Base-by-base conservation (phyloP, 2,113 vertebrate species). In the Ondatra zibethicus region DNA sequence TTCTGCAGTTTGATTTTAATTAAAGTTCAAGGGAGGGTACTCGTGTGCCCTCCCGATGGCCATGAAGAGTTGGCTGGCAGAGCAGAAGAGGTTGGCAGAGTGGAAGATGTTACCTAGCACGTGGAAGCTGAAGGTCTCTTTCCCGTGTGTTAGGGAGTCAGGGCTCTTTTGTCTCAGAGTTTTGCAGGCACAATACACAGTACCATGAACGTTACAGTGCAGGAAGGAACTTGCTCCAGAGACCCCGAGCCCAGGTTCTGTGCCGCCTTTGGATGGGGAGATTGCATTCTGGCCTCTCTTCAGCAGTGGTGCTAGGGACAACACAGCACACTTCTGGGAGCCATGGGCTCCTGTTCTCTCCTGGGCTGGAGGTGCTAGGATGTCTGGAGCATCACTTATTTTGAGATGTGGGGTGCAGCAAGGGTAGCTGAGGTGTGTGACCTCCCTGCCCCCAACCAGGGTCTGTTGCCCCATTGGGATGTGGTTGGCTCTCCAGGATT, bases 211-310 rank as follows among this genome's bases (percentile, higher is more conserved):
- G 3, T 12, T 11, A 23, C 2, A 1, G 1, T 31, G 11, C 0
- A 0, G 4, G 39, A 58, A 5, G 12, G 39, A 27, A 25, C 0
- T 0, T 0, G 0, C 13, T 27, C 7, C 1, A 27, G 0, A 12
- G 36, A 17, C 23, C 21, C 7, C 14, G n/a, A 47, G 12, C 81
- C 16, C 14, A 5, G 13, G 33, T 31, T 13, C 3, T 16, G 36
- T 14, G 58, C 11, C 63, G 14, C 2, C 0, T 7, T 42, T 17
- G 29, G 9, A 6, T 0, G 19, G 25, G 17, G 0, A 3, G 0
- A 5, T 8, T 12, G 2, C 50, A 23, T 33, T 52, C 39, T 9
- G 61, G 76, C 1, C 42, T 14, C 45, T 52, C 25, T 14, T 19
- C 7, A 0, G n/a, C 1, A 2, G 36, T 25, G 27, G 14, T 33